Base-by-base conservation (phyloP, 1,140 invertebrate species). In the Drosophila equinoxialis region DNA sequence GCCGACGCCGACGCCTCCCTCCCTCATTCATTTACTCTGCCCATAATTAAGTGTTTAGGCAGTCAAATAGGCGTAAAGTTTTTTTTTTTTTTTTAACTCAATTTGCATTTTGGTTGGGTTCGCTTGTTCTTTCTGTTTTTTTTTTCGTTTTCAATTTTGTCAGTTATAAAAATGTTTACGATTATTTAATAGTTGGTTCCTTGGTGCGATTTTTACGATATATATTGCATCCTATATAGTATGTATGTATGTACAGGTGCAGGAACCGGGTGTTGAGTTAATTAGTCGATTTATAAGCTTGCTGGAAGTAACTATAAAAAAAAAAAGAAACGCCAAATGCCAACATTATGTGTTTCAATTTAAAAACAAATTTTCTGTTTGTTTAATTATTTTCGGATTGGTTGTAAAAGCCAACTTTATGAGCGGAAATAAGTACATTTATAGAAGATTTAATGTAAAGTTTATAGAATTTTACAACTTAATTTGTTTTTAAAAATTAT, bases 21-120 rank as follows among this genome's bases (percentile, higher is more conserved):
- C 45, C 20, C 17, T 11, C 45, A 6, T 1, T 48, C 45, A 20
- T 17, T 51, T 17, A 51, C 20, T 59, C 57, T 59, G 37, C 42
- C 67, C 73, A 59, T 82, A 82, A 82, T 90, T 90, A 90, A 80
- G 86, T 90, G 71, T 90, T 90, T 80, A 82, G 82, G 61, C 86
- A 70, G 60, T 63, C 77, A 90, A 90, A 79, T 71, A 86, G 81
- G 81, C 81, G 79, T 80, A 77, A 86, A 87, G 72, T 41, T 75
- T 30, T 55, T 81, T 17, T 30, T 55, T 81, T 17, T 17, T 17
- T 78, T 26, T 4, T 4, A 90, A 64, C 86, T 86, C 75, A 78
- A 90, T 90, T 90, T 90, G 82, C 87, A 90, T 90, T 79, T 69
- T 23, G 23, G n/a, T 37, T 14, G 20, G 13, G 13, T 59, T n/a